Evolutionary conservation across 2,113 vertebrate genomes (phyloP), one percentile per base, ranked within the genome.

Genomic region (Dasyornis broadbenti): DNA sequence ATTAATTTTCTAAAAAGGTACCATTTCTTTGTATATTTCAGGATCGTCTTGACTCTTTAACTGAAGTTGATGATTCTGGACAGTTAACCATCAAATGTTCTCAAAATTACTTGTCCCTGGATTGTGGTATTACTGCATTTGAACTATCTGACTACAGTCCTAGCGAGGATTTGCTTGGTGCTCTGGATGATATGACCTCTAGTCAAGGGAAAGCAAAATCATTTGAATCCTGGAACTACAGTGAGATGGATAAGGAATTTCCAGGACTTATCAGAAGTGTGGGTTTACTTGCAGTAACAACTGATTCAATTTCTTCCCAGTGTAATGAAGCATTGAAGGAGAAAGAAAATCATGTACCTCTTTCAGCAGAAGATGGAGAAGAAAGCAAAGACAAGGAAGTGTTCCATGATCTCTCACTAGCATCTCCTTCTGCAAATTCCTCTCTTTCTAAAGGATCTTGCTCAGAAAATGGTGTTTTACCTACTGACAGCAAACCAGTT

Each of bases 21-120:
- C 19, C 3, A 33, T 89, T 93, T 68, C 69, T 68, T 91, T 96
- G 31, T 98, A 31, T 96, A 15, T 98, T 98, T 83, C 95, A 99
- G 99, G 98, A 98, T 66, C 99, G 99, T 7, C 98, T 99, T 64
- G 99, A 99, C 91, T 98, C 99, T 87, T 97, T 99, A 96, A 99
- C 99, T 2, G 99, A 99, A 96, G 98, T 99, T 94, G 99, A 99
- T 63, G 99, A 99, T 97, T 99, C 99, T n/a, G 99, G 99, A 85
- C 99, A 99, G 96, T 96, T 99, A 97, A 99, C 99, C 20, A 99
- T 99, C 89, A 99, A 99, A 98, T 99, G 99, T 97, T 99, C 99
- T 94, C 99, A 98, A 93, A 99, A 99, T 97, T 99, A 99, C 95
- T 98, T 99, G 95, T 99, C 99, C 33, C 91, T 99, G 89, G 99